Conservation (phyloP, 1,140 invertebrate genomes). For the Pseudomyrmex cubaensis region DNA sequence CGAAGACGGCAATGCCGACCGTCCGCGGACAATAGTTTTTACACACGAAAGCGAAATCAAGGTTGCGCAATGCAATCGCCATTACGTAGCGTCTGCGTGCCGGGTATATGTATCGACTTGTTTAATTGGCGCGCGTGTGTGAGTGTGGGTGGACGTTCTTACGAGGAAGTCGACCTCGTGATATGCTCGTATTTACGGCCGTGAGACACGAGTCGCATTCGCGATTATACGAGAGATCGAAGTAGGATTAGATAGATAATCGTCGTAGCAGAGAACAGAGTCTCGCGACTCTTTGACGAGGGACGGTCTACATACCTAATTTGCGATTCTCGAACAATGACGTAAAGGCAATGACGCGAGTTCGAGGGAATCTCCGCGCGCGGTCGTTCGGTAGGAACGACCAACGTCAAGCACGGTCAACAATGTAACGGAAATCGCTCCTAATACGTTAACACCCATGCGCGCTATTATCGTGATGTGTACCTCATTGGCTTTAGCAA, state of each 20-base stretch:
- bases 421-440: slow-evolving; percentile 76
- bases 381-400: background rate
- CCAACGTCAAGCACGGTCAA: slow-evolving; percentile 25
- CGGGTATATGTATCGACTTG: slow-evolving; percentile 47
- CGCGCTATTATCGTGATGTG: slow-evolving; percentile 72
- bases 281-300: background rate
- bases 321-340: background rate
- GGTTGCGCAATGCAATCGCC: slow-evolving; percentile 71
- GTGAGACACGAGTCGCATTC: slow-evolving; percentile 43
- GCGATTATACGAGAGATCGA: background rate
- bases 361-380: background rate
- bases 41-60: slow-evolving; percentile 45
- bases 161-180: slow-evolving; percentile 57
- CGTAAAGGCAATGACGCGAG: slow-evolving; percentile 17
- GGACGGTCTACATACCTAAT: background rate
- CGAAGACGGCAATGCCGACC: background rate
- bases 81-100: slow-evolving; percentile 66
- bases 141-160: slow-evolving; percentile 50
- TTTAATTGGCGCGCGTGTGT: slow-evolving; percentile 55
- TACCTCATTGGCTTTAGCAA: slow-evolving; percentile 57
- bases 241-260: background rate
- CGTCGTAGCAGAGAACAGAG: background rate
- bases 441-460: slow-evolving; percentile 74
- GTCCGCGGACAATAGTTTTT: slow-evolving; percentile 64
- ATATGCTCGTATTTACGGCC: slow-evolving; percentile 58